These are phyloP conservation scores for Paramuricea clavata DNA, from an alignment of 92 coral and sea anemone species.

Conservation along the genomic window DNA sequence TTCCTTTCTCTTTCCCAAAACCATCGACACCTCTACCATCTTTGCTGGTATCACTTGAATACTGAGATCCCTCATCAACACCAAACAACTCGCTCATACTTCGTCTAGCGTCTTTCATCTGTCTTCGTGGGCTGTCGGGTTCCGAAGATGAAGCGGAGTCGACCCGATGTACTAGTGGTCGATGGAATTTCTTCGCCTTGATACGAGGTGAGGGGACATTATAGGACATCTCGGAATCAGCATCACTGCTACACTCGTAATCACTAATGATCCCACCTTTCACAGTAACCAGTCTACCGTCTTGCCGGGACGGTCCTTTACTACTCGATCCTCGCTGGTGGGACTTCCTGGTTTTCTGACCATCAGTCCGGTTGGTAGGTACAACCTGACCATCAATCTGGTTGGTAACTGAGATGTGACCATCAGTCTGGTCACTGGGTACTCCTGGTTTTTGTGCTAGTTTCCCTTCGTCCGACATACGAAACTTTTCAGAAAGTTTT, in stretches of 20 bases:
- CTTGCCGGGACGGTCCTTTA: background rate
- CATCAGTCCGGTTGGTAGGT: background rate
- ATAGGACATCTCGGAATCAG: slow-evolving; percentile 97
- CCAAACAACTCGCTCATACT: slow-evolving; percentile 37
- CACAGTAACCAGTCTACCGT: slow-evolving; percentile 24
- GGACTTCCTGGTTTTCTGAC: background rate
- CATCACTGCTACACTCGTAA: slow-evolving; percentile 84
- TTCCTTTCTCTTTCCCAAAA: background rate
- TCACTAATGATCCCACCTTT: slow-evolving; percentile 46
- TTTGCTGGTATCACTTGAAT: background rate
- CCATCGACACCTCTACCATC: background rate
- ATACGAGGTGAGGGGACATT: slow-evolving; percentile 76
- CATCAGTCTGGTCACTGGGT: background rate
- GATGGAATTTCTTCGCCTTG: slow-evolving; percentile 49
- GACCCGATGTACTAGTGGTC: slow-evolving; percentile 59
- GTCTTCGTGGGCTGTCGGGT: slow-evolving; percentile 64
- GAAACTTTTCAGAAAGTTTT: slow-evolving; percentile 32
- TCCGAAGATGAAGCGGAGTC: slow-evolving; percentile 85
- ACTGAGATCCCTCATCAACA: background rate
- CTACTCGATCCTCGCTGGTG: background rate
- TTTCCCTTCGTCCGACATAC: background rate
- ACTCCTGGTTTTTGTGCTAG: background rate
- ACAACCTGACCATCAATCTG: background rate
- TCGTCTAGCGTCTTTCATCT: background rate
- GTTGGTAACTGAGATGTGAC: background rate